Percentiles rank a stretch among this genome's conserved stretches.
Evolutionary conservation across 2,888 invertebrate genomes (phyloP).

Genomic region (Calameuta pallipes): DNA sequence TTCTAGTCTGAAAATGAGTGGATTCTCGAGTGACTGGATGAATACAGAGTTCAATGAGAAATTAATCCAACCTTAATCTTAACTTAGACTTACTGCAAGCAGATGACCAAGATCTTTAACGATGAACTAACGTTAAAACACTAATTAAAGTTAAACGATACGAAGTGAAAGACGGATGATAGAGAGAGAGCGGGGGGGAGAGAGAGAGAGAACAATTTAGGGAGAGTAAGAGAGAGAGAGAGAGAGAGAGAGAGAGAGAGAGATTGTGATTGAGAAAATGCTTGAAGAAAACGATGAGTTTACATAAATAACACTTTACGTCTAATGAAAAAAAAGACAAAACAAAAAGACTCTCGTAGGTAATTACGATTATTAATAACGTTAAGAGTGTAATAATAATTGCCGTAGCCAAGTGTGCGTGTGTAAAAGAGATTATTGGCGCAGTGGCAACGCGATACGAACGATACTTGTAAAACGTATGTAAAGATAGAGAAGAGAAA

Average conservation of each 20-base stretch:
- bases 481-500: too few species aligned
- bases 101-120: slow-evolving; percentile 43
- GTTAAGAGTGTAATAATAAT: slow-evolving; percentile 20
- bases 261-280: too few species aligned
- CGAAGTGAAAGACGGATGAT: not conserved
- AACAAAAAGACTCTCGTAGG: slow-evolving; percentile 20
- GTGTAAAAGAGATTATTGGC: slow-evolving; percentile 6
- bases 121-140: slow-evolving; percentile 32
- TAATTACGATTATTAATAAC: slow-evolving; percentile 4
- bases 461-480: too few species aligned
- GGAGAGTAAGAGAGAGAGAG: slow-evolving; percentile 9
- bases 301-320: slow-evolving; percentile 20
- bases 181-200: not conserved
- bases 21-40: too few species aligned
- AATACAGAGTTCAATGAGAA: slow-evolving; percentile 13
- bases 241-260: too few species aligned
- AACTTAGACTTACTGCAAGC: slow-evolving; percentile 33
- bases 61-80: slow-evolving; percentile 31
- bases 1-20: not conserved
- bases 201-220: slow-evolving; percentile 10
- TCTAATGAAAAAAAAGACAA: slow-evolving; percentile 14
- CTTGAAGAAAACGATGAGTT: slow-evolving; percentile 12
- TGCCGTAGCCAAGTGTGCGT: slow-evolving; percentile 20
- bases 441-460: too few species aligned
- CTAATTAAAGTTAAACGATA: slow-evolving; percentile 7